Percentiles rank a stretch among this genome's conserved stretches.
phyloP scores from a whole-genome alignment of 23 tunicate genomes.

The Aplidium turbinatum region DNA sequence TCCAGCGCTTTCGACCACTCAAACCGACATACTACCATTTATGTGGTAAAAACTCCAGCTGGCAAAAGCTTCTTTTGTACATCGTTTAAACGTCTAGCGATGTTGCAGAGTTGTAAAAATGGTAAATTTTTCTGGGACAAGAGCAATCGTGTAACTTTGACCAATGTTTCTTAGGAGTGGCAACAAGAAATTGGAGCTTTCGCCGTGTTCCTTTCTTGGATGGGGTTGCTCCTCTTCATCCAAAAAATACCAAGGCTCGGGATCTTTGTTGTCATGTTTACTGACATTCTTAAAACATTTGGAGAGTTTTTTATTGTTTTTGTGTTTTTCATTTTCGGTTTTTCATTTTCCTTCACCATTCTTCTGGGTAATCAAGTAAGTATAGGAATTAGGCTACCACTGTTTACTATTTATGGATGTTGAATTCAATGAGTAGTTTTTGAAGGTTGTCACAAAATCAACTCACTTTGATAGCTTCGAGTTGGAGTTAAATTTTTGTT shows the following conservation, averaged over 20 bases:
- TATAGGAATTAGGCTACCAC: no score
- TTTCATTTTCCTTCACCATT: constrained; percentile 90
- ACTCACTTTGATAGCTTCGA: not conserved
- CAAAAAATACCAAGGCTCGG: constrained; percentile 93
- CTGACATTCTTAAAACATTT: constrained; percentile 89
- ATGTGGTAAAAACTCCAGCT: no score
- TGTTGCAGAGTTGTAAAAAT: no score
- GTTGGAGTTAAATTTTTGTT: not conserved
- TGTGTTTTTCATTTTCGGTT: constrained; percentile 91
- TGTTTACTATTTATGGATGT: not conserved
- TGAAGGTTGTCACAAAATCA: not conserved
- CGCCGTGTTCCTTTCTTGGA: constrained; percentile 94
- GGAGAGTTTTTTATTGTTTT: constrained; percentile 91
- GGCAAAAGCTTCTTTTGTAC: no score
- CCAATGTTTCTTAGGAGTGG: constrained; percentile 73
- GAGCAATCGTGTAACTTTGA: not conserved
- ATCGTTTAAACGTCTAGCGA: no score
- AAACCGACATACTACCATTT: no score
- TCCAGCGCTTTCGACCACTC: no score
- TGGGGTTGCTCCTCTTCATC: constrained; percentile 92
- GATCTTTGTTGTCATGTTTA: constrained; percentile 96
- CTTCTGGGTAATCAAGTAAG: constrained; percentile 90
- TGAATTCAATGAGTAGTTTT: constrained; percentile 1
- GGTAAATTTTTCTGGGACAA: no score
- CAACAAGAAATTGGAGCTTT: constrained; percentile 96